These are phyloP conservation scores for Biston betularia DNA, from an alignment of 2,888 invertebrate genomes.

Conservation along the genomic window DNA sequence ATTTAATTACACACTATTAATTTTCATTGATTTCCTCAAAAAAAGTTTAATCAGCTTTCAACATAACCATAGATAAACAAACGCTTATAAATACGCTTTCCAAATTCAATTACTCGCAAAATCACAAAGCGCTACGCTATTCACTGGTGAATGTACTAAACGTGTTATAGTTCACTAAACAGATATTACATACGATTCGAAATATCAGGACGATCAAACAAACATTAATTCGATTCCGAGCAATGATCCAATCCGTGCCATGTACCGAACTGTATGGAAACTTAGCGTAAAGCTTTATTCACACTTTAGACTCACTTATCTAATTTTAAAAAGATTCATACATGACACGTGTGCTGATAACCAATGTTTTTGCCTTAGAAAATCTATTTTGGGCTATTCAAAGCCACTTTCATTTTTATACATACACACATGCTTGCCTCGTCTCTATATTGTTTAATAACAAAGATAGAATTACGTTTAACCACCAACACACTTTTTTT, in stretches of 20 bases:
- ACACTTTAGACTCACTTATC: too few relatives aligned
- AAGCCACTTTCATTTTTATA: too few relatives aligned
- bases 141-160: slow-evolving; percentile 22
- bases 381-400: too few relatives aligned
- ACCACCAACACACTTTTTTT: too few relatives aligned
- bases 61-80: slow-evolving; percentile 4
- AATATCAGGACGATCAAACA: slow-evolving; percentile 44
- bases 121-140: slow-evolving; percentile 15
- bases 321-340: too few relatives aligned
- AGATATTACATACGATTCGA: slow-evolving; percentile 29
- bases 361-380: too few relatives aligned
- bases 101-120: slow-evolving; percentile 18
- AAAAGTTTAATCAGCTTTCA: neutral
- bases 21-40: neutral
- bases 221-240: slow-evolving; percentile 53
- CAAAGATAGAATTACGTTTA: too few relatives aligned
- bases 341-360: too few relatives aligned
- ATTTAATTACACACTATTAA: too few relatives aligned
- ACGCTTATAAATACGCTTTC: slow-evolving; percentile 9
- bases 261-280: slow-evolving; percentile 26
- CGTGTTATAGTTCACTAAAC: slow-evolving; percentile 29
- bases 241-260: slow-evolving; percentile 44
- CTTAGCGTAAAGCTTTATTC: neutral
- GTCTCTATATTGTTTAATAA: too few relatives aligned
- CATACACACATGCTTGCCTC: too few relatives aligned